Percentiles rank a stretch among this genome's conserved stretches.
phyloP scores from a whole-genome alignment of 2,113 vertebrate genomes.

The Scortum barcoo region DNA sequence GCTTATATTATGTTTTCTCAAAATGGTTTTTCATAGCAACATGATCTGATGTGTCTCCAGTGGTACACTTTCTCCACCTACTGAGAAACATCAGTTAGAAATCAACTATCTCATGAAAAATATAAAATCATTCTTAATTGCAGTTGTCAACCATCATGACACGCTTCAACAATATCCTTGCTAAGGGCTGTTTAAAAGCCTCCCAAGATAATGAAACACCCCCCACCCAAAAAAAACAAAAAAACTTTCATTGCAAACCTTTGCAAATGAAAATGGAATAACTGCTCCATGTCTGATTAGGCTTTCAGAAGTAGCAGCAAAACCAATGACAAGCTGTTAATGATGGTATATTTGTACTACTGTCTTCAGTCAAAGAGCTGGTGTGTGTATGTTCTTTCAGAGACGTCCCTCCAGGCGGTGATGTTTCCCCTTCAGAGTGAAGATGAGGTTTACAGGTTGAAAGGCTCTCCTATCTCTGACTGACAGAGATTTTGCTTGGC shows the following conservation, averaged over 20 bases:
- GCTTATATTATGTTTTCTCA: slow-evolving; percentile 1
- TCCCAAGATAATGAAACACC: not conserved
- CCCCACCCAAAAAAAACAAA: too few relatives aligned
- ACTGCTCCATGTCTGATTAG: not conserved
- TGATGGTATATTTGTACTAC: slow-evolving; percentile 23
- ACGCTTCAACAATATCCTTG: not conserved
- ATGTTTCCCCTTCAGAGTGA: slow-evolving; percentile 29
- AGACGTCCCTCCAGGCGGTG: slow-evolving; percentile 23
- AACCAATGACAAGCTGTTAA: slow-evolving; percentile 18
- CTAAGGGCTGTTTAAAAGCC: not conserved
- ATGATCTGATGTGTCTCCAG: not conserved
- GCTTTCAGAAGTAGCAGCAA: not conserved
- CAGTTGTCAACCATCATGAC: not conserved
- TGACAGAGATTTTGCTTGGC: slow-evolving; percentile 17
- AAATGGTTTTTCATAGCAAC: not conserved
- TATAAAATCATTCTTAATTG: not conserved
- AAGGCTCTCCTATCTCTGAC: slow-evolving; percentile 52
- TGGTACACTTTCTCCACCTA: not conserved
- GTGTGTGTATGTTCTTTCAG: slow-evolving; percentile 25
- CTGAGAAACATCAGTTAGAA: slow-evolving; percentile 9
- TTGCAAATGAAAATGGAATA: not conserved
- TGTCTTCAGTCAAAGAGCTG: slow-evolving; percentile 23
- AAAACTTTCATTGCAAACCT: not conserved
- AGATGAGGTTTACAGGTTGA: slow-evolving; percentile 60
- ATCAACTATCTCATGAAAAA: not conserved